Evolutionary conservation across 1,140 invertebrate species (phyloP), one percentile per base, ranked within the genome.

Genomic region (Liolophura sinensis): DNA sequence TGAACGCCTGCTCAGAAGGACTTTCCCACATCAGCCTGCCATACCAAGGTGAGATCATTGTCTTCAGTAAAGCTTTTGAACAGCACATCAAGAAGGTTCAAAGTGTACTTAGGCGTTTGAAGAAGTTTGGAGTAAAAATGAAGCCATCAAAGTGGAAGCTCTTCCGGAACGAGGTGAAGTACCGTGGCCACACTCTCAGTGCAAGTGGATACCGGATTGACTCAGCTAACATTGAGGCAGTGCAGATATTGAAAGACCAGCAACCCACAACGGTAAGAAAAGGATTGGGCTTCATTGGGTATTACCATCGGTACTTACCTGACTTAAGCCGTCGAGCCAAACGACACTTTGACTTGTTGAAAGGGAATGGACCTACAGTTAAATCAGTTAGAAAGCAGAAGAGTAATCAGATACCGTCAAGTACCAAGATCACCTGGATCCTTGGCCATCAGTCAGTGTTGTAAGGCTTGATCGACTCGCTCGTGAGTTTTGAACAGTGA

Each of bases 251-350:
- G 3, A 70, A 73, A 51, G 70, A 68, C 27, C 69, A 76, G n/a
- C 25, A 24, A 40, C 73, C 73, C 24, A 75, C 66, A 56, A 82
- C 66, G 60, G 65, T 78, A n/a, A 79, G 80, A 47, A 48, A 78
- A 49, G 85, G 88, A 64, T 46, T 88, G 0, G 87, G 87, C 1
- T 70, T 88, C 22, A 51, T 82, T 40, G 77, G 79, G 50, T 86
- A 83, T 65, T 82, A 81, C 67, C 55, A 78, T 1, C 69, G 73
- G 62, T 85, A 84, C 68, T 75, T 86, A 31, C 78, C 66, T 63
- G 75, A 78, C 60, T 71, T 74, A 77, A 82, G 81, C 9, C 16
- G 65, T 4, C 22, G 50, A 49, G 64, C 68, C 20, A 67, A 68
- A 57, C 58, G 25, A n/a, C 25, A 49, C 65, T 70, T 49, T 58